Evolutionary conservation across 2,888 invertebrate species (phyloP), one percentile per base, ranked within the genome.

Genomic region (Capitulum mitella): DNA sequence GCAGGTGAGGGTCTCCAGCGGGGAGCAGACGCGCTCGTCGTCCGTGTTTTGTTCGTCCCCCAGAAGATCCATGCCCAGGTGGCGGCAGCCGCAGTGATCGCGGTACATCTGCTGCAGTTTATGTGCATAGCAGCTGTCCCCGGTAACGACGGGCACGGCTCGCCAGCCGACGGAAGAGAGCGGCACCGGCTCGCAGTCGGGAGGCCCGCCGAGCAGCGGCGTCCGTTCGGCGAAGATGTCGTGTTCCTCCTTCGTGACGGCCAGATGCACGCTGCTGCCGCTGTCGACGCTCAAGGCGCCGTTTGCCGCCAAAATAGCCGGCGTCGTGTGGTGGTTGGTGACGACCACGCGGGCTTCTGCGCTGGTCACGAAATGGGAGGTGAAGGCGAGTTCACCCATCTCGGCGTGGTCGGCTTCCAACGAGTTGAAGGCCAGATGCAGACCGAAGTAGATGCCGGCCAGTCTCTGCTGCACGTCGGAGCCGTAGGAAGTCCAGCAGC

Each of bases 101-200:
- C 5, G 22, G 54, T 54, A 54, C 26, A 54, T 64, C 78, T 19
- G 51, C 61, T 2, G 80, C 80, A 10, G 75, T 79, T 37, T 74
- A 79, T 61, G 80, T 79, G 54, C 80, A 79, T 29, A 79, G 79
- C 3, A 76, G 78, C 14, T 76, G 80, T 22, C 78, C 76, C 0
- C 64, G 79, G 37, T 5, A 79, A 22, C 79, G 43, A 0, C 78
- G 79, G 22, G 40, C 26, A 5, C 61, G 76, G 29, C 79, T 79
- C 0, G 37, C 78, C n/a, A 34, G 79, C 26, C 78, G 79, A 61
- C 81, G 79, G 29, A 16, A n/a, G n/a, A n/a, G n/a, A n/a, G n/a
- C n/a, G n/a, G n/a, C n/a, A n/a, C n/a, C n/a, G n/a, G n/a, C n/a
- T n/a, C n/a, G n/a, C n/a, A n/a, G n/a, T n/a, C n/a, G n/a, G n/a